Evolutionary conservation across 1,140 invertebrate species (phyloP), one percentile per base, ranked within the genome.

Genomic region (Apis mellifera): DNA sequence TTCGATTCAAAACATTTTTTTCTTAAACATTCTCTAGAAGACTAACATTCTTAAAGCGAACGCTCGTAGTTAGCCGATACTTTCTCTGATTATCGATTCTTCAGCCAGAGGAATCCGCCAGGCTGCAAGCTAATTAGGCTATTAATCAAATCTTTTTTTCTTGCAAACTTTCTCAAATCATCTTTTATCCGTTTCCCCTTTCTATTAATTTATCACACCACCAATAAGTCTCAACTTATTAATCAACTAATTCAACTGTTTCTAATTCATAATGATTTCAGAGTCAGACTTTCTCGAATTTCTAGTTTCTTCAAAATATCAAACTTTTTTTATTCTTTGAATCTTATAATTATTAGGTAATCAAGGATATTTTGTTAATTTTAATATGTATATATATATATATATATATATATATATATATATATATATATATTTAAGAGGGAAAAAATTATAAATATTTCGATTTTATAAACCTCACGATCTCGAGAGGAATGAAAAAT

Each of bases 1-100:
- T 42, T 42, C 32, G 32, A 42, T 42, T 5, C 32, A 0, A 42
- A 42, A 42, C 32, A n/a, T n/a, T n/a, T 42, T 42, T 42, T 42
- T 42, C 32, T 42, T 42, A 42, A 42, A 42, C 5, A 42, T 42
- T 42, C 32, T 42, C 32, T 42, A 42, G 32, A 42, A 42, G 5
- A 42, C 32, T 5, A 7, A 42, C 57, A 59, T 59, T n/a, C 9
- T 59, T 59, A 4, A 42, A 59, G 21, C 57, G 57, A n/a, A n/a
- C 3, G 19, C 57, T 59, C 3, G 21, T 9, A 11, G 57, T 11
- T 23, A 62, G n/a, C n/a, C n/a, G n/a, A 62, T 62, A 62, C 59
- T 62, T 62, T 62, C 59, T 62, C 59, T 62, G n/a, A 62, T 62
- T 62, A 62, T 23, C 21, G 57, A 59, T n/a, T 59, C 21, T 59